Evolutionary conservation across 2,113 vertebrate species (phyloP).

Genomic region (Gasterosteus aculeatus): DNA sequence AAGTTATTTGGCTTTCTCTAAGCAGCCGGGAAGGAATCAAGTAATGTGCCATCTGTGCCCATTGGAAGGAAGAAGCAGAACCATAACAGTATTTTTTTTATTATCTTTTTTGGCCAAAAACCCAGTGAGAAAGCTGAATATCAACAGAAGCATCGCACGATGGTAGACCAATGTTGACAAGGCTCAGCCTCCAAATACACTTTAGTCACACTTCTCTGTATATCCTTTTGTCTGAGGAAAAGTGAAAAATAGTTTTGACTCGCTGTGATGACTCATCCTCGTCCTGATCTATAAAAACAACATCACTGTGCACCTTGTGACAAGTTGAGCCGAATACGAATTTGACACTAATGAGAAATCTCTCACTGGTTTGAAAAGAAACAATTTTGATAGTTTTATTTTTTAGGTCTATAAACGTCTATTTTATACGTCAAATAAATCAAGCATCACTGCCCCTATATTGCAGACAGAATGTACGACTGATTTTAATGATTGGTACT

Average conservation of each 20-base stretch:
- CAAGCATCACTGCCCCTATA: background rate
- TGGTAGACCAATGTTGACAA: slow-evolving; percentile 16
- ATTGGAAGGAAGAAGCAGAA: background rate
- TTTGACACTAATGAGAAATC: background rate
- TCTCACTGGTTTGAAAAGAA: background rate
- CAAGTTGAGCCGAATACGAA: background rate
- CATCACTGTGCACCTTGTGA: slow-evolving; percentile 6
- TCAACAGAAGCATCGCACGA: background rate
- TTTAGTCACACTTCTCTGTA: slow-evolving; percentile 20
- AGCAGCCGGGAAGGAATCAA: slow-evolving; percentile 18
- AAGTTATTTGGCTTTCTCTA: slow-evolving; percentile 17
- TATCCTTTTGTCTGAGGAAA: slow-evolving; percentile 23
- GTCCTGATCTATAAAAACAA: slow-evolving; percentile 12
- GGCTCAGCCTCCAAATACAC: slow-evolving; percentile 27
- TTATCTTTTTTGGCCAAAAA: background rate
- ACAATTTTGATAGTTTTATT: background rate
- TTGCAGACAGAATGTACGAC: background rate
- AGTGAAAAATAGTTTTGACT: slow-evolving; percentile 12
- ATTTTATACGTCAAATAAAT: background rate
- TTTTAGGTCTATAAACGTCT: background rate
- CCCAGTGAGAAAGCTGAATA: slow-evolving; percentile 5
- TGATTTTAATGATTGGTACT: background rate
- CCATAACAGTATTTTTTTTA: background rate
- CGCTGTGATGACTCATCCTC: background rate
- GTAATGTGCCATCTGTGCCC: slow-evolving; percentile 13